Base-by-base conservation (phyloP, 2,888 invertebrate genomes). In the Colletes collaris region DNA sequence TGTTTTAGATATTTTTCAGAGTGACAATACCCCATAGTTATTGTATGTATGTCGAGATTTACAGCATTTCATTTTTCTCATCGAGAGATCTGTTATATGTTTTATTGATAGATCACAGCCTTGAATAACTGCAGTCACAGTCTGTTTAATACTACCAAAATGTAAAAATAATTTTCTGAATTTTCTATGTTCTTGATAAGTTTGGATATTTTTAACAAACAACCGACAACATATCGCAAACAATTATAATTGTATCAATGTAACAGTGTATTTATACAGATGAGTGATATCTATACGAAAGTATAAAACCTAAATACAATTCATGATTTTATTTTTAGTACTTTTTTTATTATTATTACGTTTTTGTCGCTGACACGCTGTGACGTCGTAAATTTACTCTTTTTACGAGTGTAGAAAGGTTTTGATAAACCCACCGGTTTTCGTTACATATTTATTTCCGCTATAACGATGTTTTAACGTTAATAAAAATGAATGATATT, bases 1-100 rank as follows among this genome's bases (percentile, higher is more conserved):
- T 78, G 81, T 76, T 50, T 64, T 60, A 63, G 64, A 52, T 81
- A 85, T 76, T 79, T 85, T 87, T 78, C 80, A 86, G 86, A 74
- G 85, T 79, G 81, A 78, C 79, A 79, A 67, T 59, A 66, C 60
- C 50, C 16, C 37, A 68, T 27, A 27, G 49, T 35, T 76, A 40
- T n/a, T n/a, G n/a, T n/a, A n/a, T n/a, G n/a, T 40, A 64, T 53
- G 50, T 59, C 10, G 13, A 66, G 49, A 63, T 65, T 64, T 49
- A 7, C 59, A 73, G 49, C 56, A 73, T 62, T 63, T 46, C 7
- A 73, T 35, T 77, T 70, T 81, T 65, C 46, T 59, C n/a, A 11
- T 5, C 16, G 10, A 67, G 8, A 60, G 7, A 67, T 50, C 16
- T 62, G 44, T 64, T 49, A 19, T 56, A 67, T 16, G 16, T 50